phyloP scores from a whole-genome alignment of 2,113 vertebrate species.

The Lamprotornis superbus region DNA sequence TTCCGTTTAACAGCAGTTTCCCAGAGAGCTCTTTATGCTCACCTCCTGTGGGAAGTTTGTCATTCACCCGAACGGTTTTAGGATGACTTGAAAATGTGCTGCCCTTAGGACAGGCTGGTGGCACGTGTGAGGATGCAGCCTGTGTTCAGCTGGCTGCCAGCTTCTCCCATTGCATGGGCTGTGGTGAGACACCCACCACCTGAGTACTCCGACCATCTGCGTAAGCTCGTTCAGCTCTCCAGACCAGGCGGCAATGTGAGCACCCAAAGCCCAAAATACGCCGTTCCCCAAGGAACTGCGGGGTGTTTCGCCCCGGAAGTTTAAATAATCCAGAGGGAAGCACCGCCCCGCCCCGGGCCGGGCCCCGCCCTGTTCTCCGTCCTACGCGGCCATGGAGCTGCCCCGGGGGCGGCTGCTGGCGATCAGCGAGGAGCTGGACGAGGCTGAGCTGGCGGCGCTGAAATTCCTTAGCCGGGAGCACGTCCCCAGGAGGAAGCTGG shows the following conservation, averaged over 20 bases:
- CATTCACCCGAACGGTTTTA: background rate
- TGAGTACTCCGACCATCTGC: background rate
- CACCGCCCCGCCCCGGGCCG: accelerated
- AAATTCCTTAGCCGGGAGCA: conserved; percentile 70
- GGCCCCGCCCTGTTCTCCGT: accelerated
- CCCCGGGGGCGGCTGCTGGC: background rate
- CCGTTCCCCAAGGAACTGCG: accelerated
- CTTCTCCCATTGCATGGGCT: background rate
- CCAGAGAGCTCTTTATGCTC: background rate
- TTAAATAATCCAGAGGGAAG: background rate
- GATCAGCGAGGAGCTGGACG: conserved; percentile 43
- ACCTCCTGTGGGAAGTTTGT: background rate
- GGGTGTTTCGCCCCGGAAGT: accelerated
- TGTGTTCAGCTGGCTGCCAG: background rate
- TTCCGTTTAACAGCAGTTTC: background rate
- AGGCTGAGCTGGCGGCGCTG: conserved; percentile 44
- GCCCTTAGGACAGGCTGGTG: background rate
- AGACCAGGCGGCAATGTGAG: accelerated
- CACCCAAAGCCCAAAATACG: accelerated
- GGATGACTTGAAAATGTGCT: background rate
- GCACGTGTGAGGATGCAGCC: background rate
- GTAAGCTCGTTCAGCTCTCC: background rate
- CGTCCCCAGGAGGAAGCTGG: conserved; percentile 43
- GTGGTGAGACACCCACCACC: background rate
- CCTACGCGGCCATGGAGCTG: background rate